Evolutionary conservation across 2,113 vertebrate species (phyloP), one percentile per base, ranked within the genome.

Genomic region (Neodon shergylaensis): DNA sequence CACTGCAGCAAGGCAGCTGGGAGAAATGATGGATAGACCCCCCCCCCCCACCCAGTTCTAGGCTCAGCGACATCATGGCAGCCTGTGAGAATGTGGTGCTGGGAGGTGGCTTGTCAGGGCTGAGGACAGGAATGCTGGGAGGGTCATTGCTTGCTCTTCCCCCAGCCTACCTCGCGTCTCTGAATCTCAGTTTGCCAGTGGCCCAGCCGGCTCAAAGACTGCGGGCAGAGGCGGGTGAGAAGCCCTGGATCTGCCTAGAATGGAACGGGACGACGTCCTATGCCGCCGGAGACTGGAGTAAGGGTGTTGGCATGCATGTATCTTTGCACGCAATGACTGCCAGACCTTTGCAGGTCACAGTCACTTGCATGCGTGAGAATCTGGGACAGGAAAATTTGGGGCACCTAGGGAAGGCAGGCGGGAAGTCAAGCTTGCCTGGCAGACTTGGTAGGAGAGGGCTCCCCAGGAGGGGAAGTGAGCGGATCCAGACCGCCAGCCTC

Each of bases 81-180:
- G 82, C 11, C 61, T 22, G 28, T 47, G 93, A 26, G 39, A 81
- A 91, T 14, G 58, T 2, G 5, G 39, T 19, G 79, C 26, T 42
- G 47, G 26, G 92, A 21, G 19, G 61, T 33, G 77, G 54, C 73
- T n/a, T 16, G 31, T 42, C 44, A 1, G 42, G 44, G 81, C 28
- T 0, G 26, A 39, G 2, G 61, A 63, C 39, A 28, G 17, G 12
- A 2, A 49, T 36, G 26, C 8, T 12, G n/a, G 54, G 54, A 82
- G 73, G 65, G n/a, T 91, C 47, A 77, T 86, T 33, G 21, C 65
- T 68, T 21, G 0, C 26, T 36, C 36, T 77, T 21, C 17, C 5
- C 70, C 7, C 3, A 2, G 7, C 21, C 0, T 1, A n/a, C 19
- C 7, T 44, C 16, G 28, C 1, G 7, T 7, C 54, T 52, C 4